These are phyloP conservation scores for Spodoptera litura DNA, from an alignment of 1,140 invertebrate genomes.

Conservation along the genomic window DNA sequence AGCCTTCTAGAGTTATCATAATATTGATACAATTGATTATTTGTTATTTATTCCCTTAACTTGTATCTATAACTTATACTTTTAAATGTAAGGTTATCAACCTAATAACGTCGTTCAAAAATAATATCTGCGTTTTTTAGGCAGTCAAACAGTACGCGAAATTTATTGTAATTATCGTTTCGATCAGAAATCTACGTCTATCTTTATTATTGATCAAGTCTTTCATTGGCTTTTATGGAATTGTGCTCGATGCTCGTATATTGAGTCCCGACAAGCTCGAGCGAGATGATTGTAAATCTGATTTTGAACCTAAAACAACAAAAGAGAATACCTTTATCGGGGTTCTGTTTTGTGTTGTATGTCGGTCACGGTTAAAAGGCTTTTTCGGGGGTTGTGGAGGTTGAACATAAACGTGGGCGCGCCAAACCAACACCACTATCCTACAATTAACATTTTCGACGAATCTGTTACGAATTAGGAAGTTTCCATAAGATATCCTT, in stretches of 20 bases:
- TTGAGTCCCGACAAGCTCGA: background rate
- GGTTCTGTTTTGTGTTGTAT: conserved; percentile 34
- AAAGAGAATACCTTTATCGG: conserved; percentile 21
- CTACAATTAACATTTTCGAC: background rate
- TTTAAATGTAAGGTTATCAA: no score
- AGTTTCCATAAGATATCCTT: background rate
- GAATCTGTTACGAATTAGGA: conserved; percentile 7
- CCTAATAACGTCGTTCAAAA: background rate
- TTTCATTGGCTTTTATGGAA: conserved; percentile 19
- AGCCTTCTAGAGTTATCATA: conserved; percentile 59
- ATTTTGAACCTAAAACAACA: conserved; percentile 30
- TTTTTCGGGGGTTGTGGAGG: conserved; percentile 12
- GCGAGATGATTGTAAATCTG: conserved; percentile 20
- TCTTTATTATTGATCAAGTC: conserved; percentile 10
- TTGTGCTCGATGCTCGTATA: conserved; percentile 5
- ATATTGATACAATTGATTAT: conserved; percentile 47
- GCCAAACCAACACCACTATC: background rate
- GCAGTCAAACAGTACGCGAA: no score
- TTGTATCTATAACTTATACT: no score
- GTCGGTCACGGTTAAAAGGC: conserved; percentile 18
- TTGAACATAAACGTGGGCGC: background rate
- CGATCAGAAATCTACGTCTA: background rate
- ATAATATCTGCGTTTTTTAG: background rate
- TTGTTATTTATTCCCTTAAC: background rate
- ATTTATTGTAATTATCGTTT: no score